A percentile compares a stretch with the other conserved stretches of the same genome.
Conservation (phyloP, 37 sponge, comb jelly and placozoan species). For the Petrosia ficiformis region DNA sequence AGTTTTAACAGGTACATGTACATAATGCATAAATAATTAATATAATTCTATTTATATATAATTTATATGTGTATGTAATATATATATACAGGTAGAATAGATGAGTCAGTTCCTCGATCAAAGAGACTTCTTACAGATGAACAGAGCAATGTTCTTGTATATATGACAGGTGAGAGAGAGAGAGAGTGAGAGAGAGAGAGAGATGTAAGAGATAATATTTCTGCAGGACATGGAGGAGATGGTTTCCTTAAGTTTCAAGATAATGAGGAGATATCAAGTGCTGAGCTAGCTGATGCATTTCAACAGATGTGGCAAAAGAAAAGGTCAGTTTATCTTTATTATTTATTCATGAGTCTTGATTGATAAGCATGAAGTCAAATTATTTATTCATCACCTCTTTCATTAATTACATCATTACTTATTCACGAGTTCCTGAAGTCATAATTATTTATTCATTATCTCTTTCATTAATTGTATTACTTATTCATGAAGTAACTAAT, state of each 20-base stretch:
- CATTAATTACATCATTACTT: neutral
- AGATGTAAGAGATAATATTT: neutral
- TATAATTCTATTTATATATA: neutral
- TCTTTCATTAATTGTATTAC: too few species aligned
- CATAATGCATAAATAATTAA: neutral
- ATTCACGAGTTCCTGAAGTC: neutral
- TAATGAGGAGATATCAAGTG: conserved; percentile 86
- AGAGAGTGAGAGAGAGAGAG: too few species aligned
- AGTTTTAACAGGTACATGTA: conserved; percentile 78
- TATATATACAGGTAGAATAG: conserved; percentile 73
- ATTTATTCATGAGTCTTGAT: neutral
- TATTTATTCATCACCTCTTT: neutral
- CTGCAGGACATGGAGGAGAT: conserved; percentile 93
- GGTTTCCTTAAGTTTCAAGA: conserved; percentile 96
- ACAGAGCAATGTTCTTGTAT: conserved; percentile 90
- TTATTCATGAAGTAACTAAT: too few species aligned
- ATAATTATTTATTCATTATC: too few species aligned
- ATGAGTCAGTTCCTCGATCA: conserved; percentile 81
- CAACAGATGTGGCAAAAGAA: conserved; percentile 97
- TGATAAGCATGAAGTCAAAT: too few species aligned
- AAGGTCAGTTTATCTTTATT: conserved; percentile 44
- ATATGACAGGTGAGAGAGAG: conserved; percentile 92
- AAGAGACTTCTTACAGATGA: conserved; percentile 91
- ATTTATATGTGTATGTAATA: neutral
- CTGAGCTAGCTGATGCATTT: conserved; percentile 89